Evolutionary conservation across 2,888 invertebrate genomes (phyloP).

Genomic region (Adineta ricciae): DNA sequence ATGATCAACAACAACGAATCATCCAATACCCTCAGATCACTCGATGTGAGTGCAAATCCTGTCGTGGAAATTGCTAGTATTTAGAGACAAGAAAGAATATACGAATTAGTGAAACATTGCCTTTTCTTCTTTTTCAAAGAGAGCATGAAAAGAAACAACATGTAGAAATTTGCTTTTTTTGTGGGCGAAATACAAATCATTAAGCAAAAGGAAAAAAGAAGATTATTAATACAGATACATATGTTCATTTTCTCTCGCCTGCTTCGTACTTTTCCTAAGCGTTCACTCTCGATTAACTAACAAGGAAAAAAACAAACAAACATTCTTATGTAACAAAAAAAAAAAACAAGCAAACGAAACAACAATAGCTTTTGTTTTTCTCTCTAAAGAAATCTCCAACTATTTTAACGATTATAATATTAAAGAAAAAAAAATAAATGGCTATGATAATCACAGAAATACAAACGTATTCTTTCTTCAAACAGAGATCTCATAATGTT

Average conservation of each 20-base stretch:
- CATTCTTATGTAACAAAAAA: background rate
- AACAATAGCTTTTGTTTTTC: background rate
- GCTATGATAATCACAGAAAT: conserved; percentile 2
- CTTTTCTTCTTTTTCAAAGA: background rate
- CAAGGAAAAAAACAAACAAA: background rate
- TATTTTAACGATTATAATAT: background rate
- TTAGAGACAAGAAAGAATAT: background rate
- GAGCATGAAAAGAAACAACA: background rate
- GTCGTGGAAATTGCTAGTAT: background rate
- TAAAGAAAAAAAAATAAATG: background rate
- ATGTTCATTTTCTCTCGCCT: background rate
- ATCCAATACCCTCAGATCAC: background rate
- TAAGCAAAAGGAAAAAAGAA: background rate
- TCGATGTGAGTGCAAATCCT: background rate
- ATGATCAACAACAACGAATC: background rate
- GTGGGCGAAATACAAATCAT: background rate
- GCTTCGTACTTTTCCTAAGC: background rate
- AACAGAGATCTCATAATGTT: conserved; percentile 17
- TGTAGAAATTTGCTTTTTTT: background rate
- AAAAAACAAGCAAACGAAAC: background rate
- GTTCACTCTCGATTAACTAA: background rate
- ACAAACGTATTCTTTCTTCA: background rate
- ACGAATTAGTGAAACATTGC: background rate
- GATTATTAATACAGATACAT: background rate
- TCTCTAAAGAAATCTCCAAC: background rate